Base-by-base conservation (phyloP, 2,888 invertebrate species). In the Chaetoderma sp. region DNA sequence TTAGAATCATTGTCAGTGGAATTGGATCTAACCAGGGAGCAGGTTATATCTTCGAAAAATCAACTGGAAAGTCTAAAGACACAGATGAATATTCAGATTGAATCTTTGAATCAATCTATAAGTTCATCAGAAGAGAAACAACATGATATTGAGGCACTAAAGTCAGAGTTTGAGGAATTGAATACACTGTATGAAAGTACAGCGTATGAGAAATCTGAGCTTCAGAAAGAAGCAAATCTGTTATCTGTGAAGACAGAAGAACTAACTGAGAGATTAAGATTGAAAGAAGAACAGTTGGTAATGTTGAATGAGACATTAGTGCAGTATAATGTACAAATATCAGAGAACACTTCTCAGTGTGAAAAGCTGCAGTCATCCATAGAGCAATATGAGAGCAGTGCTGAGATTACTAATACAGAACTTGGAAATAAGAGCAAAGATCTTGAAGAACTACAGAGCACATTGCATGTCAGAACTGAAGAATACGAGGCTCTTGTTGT, bases 201-300 rank as follows among this genome's bases (percentile, higher is more conserved):
- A 36, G n/a, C 39, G 21, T 8, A 16, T 13, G 52, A 52, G 32
- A 52, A 52, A 30, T 3, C 52, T 30, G 27, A 28, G 13, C 57
- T 63, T n/a, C 25, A 60, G 32, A 10, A 8, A 23, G 45, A 60
- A 39, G 21, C 63, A 27, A 21, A 47, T 39, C 39, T 42, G 10
- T 55, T 66, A 28, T 49, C 30, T 57, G 49, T 44, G 18, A n/a
- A 44, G 13, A 21, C 67, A 8, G 27, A 50, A 25, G 66, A 57
- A 39, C 61, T 57, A 21, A n/a, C 63, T 16, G 49, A 59, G 10
- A 67, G 56, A 16, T n/a, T 72, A 6, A 45, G 67, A 36, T 63
- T 70, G 33, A 80, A 80, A 60, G 77, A 79, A 58, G 70, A 72
- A 16, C 56, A 56, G 4, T 36, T 39, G n/a, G 2, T 39, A 27